Evolutionary conservation across 1,140 invertebrate genomes (phyloP).

Genomic region (Laodelphax striatellus): DNA sequence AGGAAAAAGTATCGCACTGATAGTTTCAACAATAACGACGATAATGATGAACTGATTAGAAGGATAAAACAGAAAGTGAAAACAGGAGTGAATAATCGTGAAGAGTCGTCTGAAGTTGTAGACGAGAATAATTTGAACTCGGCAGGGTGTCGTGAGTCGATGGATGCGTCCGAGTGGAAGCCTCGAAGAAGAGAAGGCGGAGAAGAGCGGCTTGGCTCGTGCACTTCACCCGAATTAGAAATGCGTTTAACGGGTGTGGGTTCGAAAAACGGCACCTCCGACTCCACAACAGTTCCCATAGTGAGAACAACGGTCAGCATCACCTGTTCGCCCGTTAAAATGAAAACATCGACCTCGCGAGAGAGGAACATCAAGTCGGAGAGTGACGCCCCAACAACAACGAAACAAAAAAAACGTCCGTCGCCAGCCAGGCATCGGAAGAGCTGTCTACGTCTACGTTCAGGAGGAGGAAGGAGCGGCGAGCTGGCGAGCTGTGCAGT

Average conservation of each 20-base stretch:
- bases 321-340: slow-evolving; percentile 20
- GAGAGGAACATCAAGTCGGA: neutral
- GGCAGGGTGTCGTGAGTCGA: neutral
- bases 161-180: slow-evolving; percentile 5
- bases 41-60: slow-evolving; percentile 21
- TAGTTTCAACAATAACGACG: slow-evolving; percentile 53
- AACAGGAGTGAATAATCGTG: neutral
- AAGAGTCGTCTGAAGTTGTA: neutral
- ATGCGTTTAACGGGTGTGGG: slow-evolving; percentile 4
- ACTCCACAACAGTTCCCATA: neutral
- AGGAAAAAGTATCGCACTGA: slow-evolving; percentile 78
- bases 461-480: neutral
- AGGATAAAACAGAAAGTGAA: slow-evolving; percentile 19
- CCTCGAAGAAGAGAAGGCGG: slow-evolving; percentile 5
- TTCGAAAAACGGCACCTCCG: neutral
- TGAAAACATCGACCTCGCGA: slow-evolving; percentile 4
- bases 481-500: neutral
- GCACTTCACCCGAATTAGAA: neutral
- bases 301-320: slow-evolving; percentile 23
- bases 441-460: neutral
- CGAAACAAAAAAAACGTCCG: neutral
- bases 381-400: neutral
- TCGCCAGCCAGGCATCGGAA: neutral
- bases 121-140: neutral
- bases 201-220: neutral